Evolutionary conservation across 2,888 invertebrate genomes (phyloP).

Genomic region (Nephrotoma appendiculata): DNA sequence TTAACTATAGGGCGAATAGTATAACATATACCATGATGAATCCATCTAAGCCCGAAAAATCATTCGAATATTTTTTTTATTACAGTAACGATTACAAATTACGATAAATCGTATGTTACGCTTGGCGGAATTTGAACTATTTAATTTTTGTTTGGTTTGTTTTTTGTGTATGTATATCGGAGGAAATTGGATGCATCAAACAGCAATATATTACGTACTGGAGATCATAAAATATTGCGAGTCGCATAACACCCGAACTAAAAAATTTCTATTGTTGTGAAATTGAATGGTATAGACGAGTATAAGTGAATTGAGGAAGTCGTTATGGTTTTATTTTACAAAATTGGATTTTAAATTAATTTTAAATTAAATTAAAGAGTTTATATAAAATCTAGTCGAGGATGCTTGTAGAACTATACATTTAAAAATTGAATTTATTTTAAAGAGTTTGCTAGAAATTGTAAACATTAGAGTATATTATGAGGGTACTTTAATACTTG

Average conservation of each 20-base stretch:
- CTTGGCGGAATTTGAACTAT: not conserved
- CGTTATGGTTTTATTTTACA: not conserved
- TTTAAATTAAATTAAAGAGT: not conserved
- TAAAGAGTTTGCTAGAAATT: not conserved
- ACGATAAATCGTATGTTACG: not conserved
- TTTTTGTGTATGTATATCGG: not conserved
- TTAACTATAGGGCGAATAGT: no score
- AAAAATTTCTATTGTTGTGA: not conserved
- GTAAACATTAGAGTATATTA: not conserved
- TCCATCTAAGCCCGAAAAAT: not conserved
- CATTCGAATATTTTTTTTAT: not conserved
- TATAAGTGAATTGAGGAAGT: not conserved
- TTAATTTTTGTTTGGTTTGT: not conserved
- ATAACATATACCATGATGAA: not conserved
- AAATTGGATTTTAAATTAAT: not conserved
- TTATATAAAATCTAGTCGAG: not conserved
- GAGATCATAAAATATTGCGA: not conserved
- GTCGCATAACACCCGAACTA: not conserved
- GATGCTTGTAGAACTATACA: not conserved
- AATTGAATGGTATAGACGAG: not conserved
- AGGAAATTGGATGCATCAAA: not conserved
- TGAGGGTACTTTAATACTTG: not conserved
- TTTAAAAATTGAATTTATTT: not conserved
- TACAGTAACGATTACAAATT: not conserved
- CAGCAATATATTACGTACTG: not conserved